Base-by-base conservation (phyloP, 1,140 invertebrate species). In the Bombus fervidus region DNA sequence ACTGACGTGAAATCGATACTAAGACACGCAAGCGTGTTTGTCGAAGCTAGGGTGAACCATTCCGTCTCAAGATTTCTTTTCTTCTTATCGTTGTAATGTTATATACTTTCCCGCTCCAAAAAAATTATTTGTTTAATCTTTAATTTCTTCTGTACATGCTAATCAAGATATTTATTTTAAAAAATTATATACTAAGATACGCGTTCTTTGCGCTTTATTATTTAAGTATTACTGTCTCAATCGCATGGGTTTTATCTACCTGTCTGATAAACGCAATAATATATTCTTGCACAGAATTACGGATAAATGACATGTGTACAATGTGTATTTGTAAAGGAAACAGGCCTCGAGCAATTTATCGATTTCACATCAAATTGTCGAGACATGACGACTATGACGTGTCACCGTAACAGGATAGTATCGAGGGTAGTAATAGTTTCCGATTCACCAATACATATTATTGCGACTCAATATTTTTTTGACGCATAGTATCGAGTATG, bases 1-100 rank as follows among this genome's bases (percentile, higher is more conserved):
- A 78, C 90, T 95, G 95, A 95, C 95, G 88, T 94, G 93, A 95
- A 95, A 95, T 95, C 95, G 87, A 95, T 95, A 94, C 73, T 59
- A 82, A 81, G 80, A 25, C 83, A 90, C 91, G 91, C 92, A 92
- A 66, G 89, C 93, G 91, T 89, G 41, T 53, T 77, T 47, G 12
- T 59, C 10, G 37, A 71, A 41, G 15, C 4, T 25, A 22, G 59
- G 39, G 5, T 10, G 3, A 18, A n/a, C 34, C 18, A 3, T 8
- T 66, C 4, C 2, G 39, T 31, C 25, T 34, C 3, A n/a, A 53
- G 2, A 34, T 41, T 41, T 64, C 15, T 6, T 47, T 79, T 25
- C 5, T 66, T 47, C 22, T 13, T 6, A 13, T 68, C 3, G 0
- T 6, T 6, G 8, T 31, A 43, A 22, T 41, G 3, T 75, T 25